Base-by-base conservation (phyloP, 2,797 vertebrate species). In the Bovichtus variegatus region DNA sequence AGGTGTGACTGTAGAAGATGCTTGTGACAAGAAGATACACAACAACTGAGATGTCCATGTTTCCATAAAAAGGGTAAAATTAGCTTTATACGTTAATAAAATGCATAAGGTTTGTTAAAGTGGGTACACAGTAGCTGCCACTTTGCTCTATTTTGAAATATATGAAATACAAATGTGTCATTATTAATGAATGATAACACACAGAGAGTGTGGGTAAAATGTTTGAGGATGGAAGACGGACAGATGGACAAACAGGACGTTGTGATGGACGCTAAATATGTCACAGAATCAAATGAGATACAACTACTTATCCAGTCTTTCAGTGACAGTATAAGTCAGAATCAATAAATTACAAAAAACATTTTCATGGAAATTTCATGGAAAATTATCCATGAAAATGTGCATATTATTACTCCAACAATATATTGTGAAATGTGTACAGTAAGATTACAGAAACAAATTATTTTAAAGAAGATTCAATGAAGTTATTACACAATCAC, bases 31-130 rank as follows among this genome's bases (percentile, higher is more conserved):
- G 51, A 70, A 51, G 65, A 51, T 70, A 53, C 23, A 59, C 31
- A 58, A 60, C 38, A 60, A 55, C 50, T 40, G 62, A 62, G 62
- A 74, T 47, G 46, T 64, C 23, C 43, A 61, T 49, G 7, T 57
- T 36, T 29, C 16, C 41, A 74, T 47, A 64, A 51, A 40, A 51
- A 15, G 25, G 11, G 2, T 29, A 25, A 77, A 74, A 59, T 34
- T 70, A 38, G 53, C 55, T 67, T 62, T 7, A 59, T 47, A 54
- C n/a, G n/a, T n/a, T n/a, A n/a, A n/a, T n/a, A n/a, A n/a, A n/a
- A n/a, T n/a, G n/a, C n/a, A n/a, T n/a, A n/a, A n/a, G n/a, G 55
- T 60, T 59, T 60, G 51, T 60, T 66, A n/a, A 64, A 64, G 61
- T 36, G 5, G 27, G 21, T 11, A 25, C 41, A 46, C 29, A n/a